Conservation (phyloP, 1,140 invertebrate genomes). For the Procambarus clarkii region DNA sequence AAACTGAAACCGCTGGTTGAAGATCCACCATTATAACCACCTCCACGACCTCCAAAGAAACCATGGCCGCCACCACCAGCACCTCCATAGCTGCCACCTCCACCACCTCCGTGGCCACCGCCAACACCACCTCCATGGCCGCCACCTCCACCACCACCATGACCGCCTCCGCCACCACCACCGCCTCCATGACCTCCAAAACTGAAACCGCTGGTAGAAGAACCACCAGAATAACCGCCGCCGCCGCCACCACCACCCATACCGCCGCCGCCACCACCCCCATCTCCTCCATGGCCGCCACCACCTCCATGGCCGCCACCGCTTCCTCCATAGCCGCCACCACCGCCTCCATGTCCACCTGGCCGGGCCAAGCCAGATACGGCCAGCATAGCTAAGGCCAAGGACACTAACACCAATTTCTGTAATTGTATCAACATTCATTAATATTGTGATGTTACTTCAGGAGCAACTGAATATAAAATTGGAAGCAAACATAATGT, state of each 20-base stretch:
- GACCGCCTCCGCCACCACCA: not conserved
- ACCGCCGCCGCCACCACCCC: not conserved
- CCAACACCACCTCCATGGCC: no score
- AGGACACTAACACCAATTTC: not conserved
- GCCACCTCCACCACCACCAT: not conserved
- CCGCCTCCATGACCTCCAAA: not conserved
- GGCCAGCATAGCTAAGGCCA: no score
- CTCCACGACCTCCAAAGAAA: not conserved
- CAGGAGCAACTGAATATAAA: no score
- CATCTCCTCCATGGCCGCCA: not conserved
- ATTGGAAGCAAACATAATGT: no score
- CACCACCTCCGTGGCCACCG: no score
- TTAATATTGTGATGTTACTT: no score
- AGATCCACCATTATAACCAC: not conserved
- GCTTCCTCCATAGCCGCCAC: no score
- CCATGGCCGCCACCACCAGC: no score
- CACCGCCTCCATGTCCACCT: not conserved
- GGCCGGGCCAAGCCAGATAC: not conserved
- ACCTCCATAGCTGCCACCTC: no score
- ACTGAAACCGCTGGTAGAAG: no score
- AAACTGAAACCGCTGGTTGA: not conserved
- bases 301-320: not conserved
- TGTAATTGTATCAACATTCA: no score
- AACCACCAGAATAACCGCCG: no score
- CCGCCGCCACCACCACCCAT: not conserved